Conservation (phyloP, 2,113 vertebrate species). For the Echinops telfairi region DNA sequence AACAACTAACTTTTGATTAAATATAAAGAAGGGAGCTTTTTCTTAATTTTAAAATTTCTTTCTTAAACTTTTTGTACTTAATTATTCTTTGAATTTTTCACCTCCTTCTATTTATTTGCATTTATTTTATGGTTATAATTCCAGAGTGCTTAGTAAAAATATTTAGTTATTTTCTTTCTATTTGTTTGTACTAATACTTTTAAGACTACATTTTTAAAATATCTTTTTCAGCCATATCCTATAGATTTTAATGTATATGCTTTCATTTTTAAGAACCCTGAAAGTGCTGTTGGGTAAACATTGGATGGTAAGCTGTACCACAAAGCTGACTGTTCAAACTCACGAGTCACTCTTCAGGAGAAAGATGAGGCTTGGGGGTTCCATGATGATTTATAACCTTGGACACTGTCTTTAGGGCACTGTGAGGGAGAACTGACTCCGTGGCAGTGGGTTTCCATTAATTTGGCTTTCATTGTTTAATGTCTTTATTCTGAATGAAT, state of each 20-base stretch:
- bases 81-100: background rate
- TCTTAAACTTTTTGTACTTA: background rate
- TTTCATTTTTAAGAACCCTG: too few species aligned
- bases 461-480: constrained; percentile 2
- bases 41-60: background rate
- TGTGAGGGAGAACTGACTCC: too few species aligned
- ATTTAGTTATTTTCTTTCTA: background rate
- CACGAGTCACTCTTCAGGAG: too few species aligned
- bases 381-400: too few species aligned
- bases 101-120: background rate
- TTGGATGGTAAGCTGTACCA: background rate
- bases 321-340: too few species aligned
- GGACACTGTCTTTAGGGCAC: too few species aligned
- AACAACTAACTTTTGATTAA: background rate
- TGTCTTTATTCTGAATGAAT: constrained; percentile 16
- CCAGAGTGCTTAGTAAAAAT: background rate
- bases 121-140: constrained; percentile 28
- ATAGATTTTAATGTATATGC: background rate
- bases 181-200: background rate
- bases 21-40: background rate
- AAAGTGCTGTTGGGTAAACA: background rate
- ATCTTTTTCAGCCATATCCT: background rate
- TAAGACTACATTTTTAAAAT: background rate
- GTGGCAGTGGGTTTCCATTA: too few species aligned
- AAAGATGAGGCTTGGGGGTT: too few species aligned